These are phyloP conservation scores for Ypsolopha scabrella DNA, from an alignment of 2,888 invertebrate species.

Conservation along the genomic window DNA sequence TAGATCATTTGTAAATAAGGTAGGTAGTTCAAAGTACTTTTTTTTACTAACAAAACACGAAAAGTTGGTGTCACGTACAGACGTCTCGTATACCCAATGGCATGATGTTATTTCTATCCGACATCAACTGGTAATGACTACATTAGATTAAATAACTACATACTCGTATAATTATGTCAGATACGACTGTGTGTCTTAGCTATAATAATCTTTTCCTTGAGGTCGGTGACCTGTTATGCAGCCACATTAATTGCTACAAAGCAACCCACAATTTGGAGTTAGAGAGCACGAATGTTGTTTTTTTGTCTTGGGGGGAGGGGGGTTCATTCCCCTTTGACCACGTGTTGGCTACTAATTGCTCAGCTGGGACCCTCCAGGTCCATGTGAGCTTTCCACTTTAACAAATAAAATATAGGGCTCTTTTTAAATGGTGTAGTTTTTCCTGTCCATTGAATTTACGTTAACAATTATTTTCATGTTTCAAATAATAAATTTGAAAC, in stretches of 20 bases:
- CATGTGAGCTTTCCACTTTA: constrained; percentile 48
- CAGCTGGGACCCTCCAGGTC: constrained; percentile 58
- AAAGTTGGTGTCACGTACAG: no score
- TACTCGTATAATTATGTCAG: no score
- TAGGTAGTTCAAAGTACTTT: no score
- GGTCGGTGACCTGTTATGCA: background rate
- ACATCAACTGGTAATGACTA: no score
- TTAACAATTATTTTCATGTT: background rate
- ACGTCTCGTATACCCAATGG: no score
- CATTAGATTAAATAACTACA: no score
- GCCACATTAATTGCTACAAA: background rate
- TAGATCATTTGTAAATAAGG: no score
- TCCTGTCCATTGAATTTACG: background rate
- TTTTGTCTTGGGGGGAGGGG: constrained; percentile 20
- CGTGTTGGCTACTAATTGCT: constrained; percentile 63
- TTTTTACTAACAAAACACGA: no score
- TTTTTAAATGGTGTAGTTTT: constrained; percentile 6
- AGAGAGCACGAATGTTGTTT: constrained; percentile 21
- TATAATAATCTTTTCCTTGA: background rate
- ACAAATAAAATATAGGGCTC: constrained; percentile 36
- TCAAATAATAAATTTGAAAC: background rate
- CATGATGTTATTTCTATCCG: no score
- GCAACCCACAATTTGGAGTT: constrained; percentile 16
- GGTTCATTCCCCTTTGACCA: constrained; percentile 54
- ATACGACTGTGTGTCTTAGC: background rate